A percentile compares a stretch with the other conserved stretches of the same genome.
Evolutionary conservation across 30 jellyfish, hydroid and myxozoan genomes (phyloP).

Genomic region (Phacellophora camtschatica): DNA sequence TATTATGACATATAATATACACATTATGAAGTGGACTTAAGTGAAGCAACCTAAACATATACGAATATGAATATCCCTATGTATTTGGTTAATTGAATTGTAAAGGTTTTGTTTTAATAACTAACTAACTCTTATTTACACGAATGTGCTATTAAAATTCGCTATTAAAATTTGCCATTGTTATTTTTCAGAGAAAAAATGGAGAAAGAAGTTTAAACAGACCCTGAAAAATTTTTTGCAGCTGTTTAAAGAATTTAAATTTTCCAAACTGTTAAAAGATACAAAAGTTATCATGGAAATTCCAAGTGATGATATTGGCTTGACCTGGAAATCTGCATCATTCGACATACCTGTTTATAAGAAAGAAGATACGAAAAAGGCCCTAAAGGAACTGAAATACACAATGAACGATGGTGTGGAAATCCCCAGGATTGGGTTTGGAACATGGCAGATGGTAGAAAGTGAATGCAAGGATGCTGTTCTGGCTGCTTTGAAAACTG

Average conservation of each 20-base stretch:
- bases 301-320: slow-evolving; percentile 61
- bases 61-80: no score
- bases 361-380: slow-evolving; percentile 32
- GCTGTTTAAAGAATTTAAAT: background rate
- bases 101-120: no score
- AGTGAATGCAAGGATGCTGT: slow-evolving; percentile 66
- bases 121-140: no score
- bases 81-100: no score
- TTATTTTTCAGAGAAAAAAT: slow-evolving; percentile 4
- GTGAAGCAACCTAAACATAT: no score
- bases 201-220: slow-evolving; percentile 6
- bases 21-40: no score
- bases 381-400: slow-evolving; percentile 17
- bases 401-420: slow-evolving; percentile 39
- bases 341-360: slow-evolving; percentile 38
- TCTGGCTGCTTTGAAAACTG: slow-evolving; percentile 61
- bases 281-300: slow-evolving; percentile 29
- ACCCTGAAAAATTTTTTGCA: background rate
- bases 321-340: slow-evolving; percentile 24
- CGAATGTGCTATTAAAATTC: no score
- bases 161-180: no score
- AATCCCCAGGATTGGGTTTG: slow-evolving; percentile 77
- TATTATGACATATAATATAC: no score
- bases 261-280: slow-evolving; percentile 6
- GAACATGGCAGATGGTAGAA: slow-evolving; percentile 67